Evolutionary conservation across 2,888 invertebrate species (phyloP), one percentile per base, ranked within the genome.

Genomic region (Gandaritis pyraliata): DNA sequence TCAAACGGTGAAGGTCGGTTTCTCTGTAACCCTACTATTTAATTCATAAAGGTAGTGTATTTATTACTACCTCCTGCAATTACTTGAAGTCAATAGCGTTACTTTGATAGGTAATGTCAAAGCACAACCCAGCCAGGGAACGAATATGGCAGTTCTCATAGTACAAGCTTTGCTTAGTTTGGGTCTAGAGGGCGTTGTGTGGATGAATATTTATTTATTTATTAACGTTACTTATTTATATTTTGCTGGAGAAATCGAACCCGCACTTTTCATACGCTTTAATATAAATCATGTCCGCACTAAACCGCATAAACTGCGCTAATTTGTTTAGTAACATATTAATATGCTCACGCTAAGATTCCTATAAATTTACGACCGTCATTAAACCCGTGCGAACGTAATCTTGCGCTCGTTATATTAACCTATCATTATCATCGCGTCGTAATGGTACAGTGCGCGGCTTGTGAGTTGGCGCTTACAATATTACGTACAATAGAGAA

Each of bases 371-470:
- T 52, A 39, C 29, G 52, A 58, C 58, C 36, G n/a, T 47, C 39
- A 56, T 56, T 52, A 48, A 47, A 23, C 41, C 30, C 47, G 15
- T 52, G 52, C 47, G 52, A 47, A 47, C 39, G 41, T 53, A 53
- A 53, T 58, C 41, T 58, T 58, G 12, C 48, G 18, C 39, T 41
- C 58, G 48, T 58, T 58, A 52, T 52, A 56, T 58, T 52, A 58
- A 59, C 59, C 53, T 43, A 51, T 49, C 49, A 49, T 59, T 59
- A 59, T 49, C 57, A 57, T 50, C 57, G 33, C 50, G 8, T 41
- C 70, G 71, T 76, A 74, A 73, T 70, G 36, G 18, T 36, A 50
- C 45, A 57, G 50, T 57, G 36, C 50, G 11, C 50, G 57, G 18
- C 50, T 38, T 30, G 5, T 43, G 23, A 36, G 12, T n/a, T 1